phyloP scores from a whole-genome alignment of 2,797 vertebrate genomes.

The Syngnathus rostellatus region DNA sequence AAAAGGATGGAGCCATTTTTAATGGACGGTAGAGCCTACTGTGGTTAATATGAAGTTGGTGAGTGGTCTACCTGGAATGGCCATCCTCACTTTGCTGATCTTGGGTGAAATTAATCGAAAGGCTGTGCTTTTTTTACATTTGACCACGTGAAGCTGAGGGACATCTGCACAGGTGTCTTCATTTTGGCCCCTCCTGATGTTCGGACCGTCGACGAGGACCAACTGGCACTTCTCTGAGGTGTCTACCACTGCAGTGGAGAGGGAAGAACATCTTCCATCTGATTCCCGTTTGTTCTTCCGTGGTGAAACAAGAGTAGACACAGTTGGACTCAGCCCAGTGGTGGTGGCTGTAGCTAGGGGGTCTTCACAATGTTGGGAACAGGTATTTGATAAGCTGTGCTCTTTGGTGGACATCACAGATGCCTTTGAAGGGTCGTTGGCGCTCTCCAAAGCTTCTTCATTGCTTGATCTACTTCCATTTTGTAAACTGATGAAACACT shows the following conservation, averaged over 20 bases:
- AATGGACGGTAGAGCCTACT: no score
- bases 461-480: constrained; percentile 17
- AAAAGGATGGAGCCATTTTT: constrained; percentile 6
- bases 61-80: constrained; percentile 49
- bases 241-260: constrained; percentile 63
- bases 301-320: constrained; percentile 4
- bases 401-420: constrained; percentile 13
- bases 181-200: constrained; percentile 45
- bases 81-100: constrained; percentile 53
- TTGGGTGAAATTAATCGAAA: constrained; percentile 72
- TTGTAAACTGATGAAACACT: constrained; percentile 13
- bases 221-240: constrained; percentile 65
- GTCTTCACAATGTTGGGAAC: constrained; percentile 9
- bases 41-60: constrained; percentile 3
- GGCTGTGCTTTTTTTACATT: constrained; percentile 68
- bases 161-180: constrained; percentile 43
- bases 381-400: constrained; percentile 14
- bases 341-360: constrained; percentile 15
- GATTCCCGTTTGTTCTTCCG: constrained; percentile 25
- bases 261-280: constrained; percentile 52
- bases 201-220: constrained; percentile 55
- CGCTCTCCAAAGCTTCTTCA: background rate
- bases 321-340: constrained; percentile 8
- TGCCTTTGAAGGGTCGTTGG: constrained; percentile 18
- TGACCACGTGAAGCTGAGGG: constrained; percentile 67